Evolutionary conservation across 2,797 vertebrate species (phyloP).

Genomic region (Echeneis naucrates): DNA sequence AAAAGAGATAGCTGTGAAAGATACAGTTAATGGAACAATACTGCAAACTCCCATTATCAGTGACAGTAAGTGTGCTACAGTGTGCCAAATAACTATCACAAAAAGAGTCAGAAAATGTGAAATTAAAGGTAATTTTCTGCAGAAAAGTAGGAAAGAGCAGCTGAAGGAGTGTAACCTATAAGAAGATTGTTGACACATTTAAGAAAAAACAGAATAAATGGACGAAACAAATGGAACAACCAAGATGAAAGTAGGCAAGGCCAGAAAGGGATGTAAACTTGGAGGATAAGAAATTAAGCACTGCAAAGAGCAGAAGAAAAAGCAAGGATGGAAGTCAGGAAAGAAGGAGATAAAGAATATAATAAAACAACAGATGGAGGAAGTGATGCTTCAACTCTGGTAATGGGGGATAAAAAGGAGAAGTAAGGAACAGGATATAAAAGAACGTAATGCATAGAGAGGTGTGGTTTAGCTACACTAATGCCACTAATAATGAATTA

Average conservation of each 20-base stretch:
- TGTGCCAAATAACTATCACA: not conserved
- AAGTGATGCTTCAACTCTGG: not conserved
- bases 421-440: not conserved
- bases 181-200: slow-evolving; percentile 5
- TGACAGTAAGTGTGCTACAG: not conserved
- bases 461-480: not conserved
- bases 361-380: not conserved
- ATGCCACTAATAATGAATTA: not conserved
- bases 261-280: not conserved
- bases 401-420: not conserved
- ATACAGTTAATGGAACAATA: slow-evolving; percentile 26
- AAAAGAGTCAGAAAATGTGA: not conserved
- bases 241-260: not conserved
- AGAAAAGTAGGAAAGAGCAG: not conserved
- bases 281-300: not conserved
- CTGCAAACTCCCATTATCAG: slow-evolving; percentile 41
- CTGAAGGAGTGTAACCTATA: slow-evolving; percentile 10
- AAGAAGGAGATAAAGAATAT: not conserved
- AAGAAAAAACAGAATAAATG: not conserved
- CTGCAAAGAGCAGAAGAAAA: not conserved
- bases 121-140: slow-evolving; percentile 17
- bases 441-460: not conserved
- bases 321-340: not conserved
- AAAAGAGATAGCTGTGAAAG: not conserved
- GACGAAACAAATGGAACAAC: not conserved